phyloP scores from a whole-genome alignment of 2,113 vertebrate species.

The Chrysemys picta region DNA sequence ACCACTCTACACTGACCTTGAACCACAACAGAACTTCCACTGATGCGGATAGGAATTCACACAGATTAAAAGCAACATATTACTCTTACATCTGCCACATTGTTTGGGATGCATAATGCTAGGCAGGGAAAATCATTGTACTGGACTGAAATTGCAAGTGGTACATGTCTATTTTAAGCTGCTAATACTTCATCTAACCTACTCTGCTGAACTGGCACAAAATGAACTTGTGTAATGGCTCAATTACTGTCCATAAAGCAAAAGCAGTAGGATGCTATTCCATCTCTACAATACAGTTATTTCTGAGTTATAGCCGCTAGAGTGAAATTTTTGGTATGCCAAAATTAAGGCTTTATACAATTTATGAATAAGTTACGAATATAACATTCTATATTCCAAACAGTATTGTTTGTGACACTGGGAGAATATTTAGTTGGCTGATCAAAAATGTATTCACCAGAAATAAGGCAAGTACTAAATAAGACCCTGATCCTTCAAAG shows the following conservation, averaged over 20 bases:
- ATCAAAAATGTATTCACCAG: neutral
- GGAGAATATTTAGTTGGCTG: neutral
- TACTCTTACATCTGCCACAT: neutral
- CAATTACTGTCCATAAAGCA: conserved; percentile 48
- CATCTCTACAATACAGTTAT: conserved; percentile 30
- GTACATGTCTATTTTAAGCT: conserved; percentile 6
- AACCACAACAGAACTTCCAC: conserved; percentile 57
- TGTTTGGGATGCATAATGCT: conserved; percentile 45
- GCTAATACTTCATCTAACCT: conserved; percentile 25
- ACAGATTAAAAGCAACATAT: accelerated
- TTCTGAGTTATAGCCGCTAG: conserved; percentile 30
- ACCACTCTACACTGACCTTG: conserved; percentile 47
- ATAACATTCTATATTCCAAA: neutral
- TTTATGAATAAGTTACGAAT: conserved; percentile 24
- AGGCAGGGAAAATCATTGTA: conserved; percentile 14
- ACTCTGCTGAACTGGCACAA: conserved; percentile 51
- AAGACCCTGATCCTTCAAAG: neutral
- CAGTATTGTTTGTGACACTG: neutral
- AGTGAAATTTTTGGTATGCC: neutral
- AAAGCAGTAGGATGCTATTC: conserved; percentile 16
- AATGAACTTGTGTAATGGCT: conserved; percentile 36
- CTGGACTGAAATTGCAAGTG: conserved; percentile 38
- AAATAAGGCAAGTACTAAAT: neutral
- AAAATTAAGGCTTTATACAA: neutral
- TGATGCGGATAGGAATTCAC: conserved; percentile 25